Base-by-base conservation (phyloP, 2,797 vertebrate species). In the Callimico goeldii region DNA sequence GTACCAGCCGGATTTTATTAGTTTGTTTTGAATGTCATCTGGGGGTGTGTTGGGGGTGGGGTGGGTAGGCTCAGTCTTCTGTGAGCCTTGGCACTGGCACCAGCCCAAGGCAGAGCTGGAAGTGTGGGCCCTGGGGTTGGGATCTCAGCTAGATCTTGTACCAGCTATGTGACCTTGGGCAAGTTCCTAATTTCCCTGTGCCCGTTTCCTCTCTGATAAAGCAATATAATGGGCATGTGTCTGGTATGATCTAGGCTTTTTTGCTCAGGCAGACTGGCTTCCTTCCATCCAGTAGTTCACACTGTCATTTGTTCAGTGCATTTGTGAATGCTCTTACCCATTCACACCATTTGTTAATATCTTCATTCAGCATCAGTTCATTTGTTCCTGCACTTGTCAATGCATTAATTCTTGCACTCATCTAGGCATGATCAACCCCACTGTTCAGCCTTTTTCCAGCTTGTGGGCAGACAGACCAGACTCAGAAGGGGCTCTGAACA, bases 131-230 rank as follows among this genome's bases (percentile, higher is more conserved):
- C 67, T 22, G 41, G 1, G 67, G 67, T 1, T 57, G 15, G 52
- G 43, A 67, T 30, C 64, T 6, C 64, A 87, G 50, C n/a, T 58
- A 41, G 39, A 20, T 75, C 55, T 57, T 43, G 0, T 1, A 2
- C 26, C 7, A 24, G 72, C 75, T 80, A 3, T 93, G 93, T 75
- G 52, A 77, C 36, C 39, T 77, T 48, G 28, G 36, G 46, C 13
- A 55, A 43, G 81, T 64, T 58, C 39, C 76, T 64, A 81, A 90
- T 28, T 89, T 73, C 64, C 92, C 77, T 85, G 67, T 50, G 79
- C 70, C 55, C 57, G 19, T 11, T 52, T 77, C 28, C 36, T 87
- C 39, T 86, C 48, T 39, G 67, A 7, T 48, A 70, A 80, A 77
- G 46, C 30, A n/a, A 76, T 36, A 41, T 83, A 20, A 13, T 50